Conservation (phyloP, 2,113 vertebrate genomes). For the Columba janthina region DNA sequence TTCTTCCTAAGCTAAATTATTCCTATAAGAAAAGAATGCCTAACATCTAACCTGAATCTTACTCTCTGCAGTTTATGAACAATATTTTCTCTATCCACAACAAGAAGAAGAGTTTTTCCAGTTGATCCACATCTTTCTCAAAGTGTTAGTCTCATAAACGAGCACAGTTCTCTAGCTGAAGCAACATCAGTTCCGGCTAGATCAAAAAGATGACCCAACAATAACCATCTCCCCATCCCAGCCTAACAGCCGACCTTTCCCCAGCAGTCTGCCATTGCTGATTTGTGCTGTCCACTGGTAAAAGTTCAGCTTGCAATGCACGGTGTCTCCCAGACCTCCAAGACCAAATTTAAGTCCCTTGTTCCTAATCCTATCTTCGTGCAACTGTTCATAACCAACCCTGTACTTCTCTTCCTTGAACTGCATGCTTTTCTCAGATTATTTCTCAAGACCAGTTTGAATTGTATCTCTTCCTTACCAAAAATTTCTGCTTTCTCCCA, state of each 20-base stretch:
- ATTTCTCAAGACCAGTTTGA: neutral
- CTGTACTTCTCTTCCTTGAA: neutral
- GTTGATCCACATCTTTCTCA: neutral
- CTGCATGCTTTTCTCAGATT: neutral
- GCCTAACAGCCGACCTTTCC: neutral
- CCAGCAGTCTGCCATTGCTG: neutral
- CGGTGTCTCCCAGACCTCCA: neutral
- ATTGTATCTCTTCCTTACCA: neutral
- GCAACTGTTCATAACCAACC: neutral
- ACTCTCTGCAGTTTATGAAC: neutral
- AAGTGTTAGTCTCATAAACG: neutral
- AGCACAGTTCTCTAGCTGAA: neutral
- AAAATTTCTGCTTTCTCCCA: neutral
- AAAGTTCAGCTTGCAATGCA: neutral
- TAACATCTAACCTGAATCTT: neutral
- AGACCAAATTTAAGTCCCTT: neutral
- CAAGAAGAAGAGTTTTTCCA: neutral
- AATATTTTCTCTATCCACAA: neutral
- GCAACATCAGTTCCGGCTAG: neutral
- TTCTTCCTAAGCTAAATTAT: slow-evolving; percentile 5
- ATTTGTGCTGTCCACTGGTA: neutral
- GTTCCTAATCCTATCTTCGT: neutral
- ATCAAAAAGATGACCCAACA: neutral
- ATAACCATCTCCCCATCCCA: neutral
- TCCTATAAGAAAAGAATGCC: neutral